Evolutionary conservation across 2,888 invertebrate species (phyloP), one percentile per base, ranked within the genome.

Genomic region (Netelia melanura): DNA sequence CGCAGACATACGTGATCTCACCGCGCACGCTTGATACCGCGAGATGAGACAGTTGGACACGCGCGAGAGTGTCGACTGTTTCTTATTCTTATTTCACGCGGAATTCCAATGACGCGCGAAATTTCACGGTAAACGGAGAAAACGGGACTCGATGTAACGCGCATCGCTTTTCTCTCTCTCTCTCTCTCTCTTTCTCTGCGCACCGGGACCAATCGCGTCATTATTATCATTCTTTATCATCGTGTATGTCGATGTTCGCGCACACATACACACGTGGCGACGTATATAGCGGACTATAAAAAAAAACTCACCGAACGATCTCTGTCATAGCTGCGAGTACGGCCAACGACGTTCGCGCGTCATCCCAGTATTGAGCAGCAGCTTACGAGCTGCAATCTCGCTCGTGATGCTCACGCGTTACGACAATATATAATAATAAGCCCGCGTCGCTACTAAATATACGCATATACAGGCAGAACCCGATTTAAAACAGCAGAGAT

Each of bases 271-370:
- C 61, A 54, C 61, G 21, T 21, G 0, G 21, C 17, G 54, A 14
- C 38, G 61, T 48, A 61, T 25, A 75, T 17, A 30, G 38, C 54
- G 52, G 56, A 48, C 44, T n/a, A 61, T 54, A 79, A 23, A 23
- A 38, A 76, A 30, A 71, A 81, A 91, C 91, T 91, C 89, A 91
- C 91, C 91, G 79, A 86, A 87, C 74, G 82, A 89, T 87, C 84
- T 83, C 86, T 88, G 87, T 90, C 91, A 91, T 91, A 90, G 89
- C 90, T 91, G 89, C 86, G 87, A 70, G 86, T 86, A 82, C 88
- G 86, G 68, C 71, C 87, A 76, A 70, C 83, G 77, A 71, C 87
- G 85, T 88, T 81, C 87, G 77, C 86, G 88, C 87, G 87, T 90
- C 90, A 91, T 91, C 87, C 88, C 90, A 87, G 85, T 88, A 80